Percentiles rank a stretch among this genome's conserved stretches.
These are phyloP conservation scores for Stichodactyla helianthus DNA, from an alignment of 64 coral and sea anemone genomes.

Conservation along the genomic window DNA sequence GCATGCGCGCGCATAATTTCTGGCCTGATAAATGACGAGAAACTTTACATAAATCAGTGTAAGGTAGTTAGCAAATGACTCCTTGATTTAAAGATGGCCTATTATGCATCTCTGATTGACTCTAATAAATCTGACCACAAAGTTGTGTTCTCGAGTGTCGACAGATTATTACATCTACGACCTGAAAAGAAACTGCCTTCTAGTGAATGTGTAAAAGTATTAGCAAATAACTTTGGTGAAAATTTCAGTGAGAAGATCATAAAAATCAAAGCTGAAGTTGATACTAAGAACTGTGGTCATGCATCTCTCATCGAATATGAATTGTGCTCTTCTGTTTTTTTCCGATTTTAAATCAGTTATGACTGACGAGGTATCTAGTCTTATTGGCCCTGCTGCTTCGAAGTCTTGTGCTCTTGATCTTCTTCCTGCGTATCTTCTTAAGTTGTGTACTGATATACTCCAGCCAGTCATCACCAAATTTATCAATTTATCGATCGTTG, in stretches of 20 bases:
- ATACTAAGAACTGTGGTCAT: too few relatives aligned
- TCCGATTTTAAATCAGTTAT: not conserved
- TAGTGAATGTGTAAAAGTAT: too few relatives aligned
- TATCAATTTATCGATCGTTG: slow-evolving; percentile 13
- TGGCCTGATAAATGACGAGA: slow-evolving; percentile 11
- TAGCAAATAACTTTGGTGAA: too few relatives aligned
- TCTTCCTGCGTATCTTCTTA: slow-evolving; percentile 10
- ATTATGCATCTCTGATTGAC: not conserved
- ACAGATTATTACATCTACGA: too few relatives aligned
- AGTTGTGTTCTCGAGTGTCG: too few relatives aligned
- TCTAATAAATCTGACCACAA: too few relatives aligned
- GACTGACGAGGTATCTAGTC: not conserved
- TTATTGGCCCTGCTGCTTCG: not conserved
- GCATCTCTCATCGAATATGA: too few relatives aligned
- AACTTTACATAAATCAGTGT: slow-evolving; percentile 33
- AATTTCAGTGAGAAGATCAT: too few relatives aligned
- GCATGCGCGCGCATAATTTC: not conserved
- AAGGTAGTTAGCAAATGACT: slow-evolving; percentile 16
- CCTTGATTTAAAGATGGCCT: not conserved
- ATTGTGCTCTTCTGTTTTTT: not conserved
- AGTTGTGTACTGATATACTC: not conserved
- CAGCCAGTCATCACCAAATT: not conserved
- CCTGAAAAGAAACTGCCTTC: too few relatives aligned
- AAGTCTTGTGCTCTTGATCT: slow-evolving; percentile 22
- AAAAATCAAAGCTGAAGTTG: too few relatives aligned